phyloP scores from a whole-genome alignment of 2,888 invertebrate species.

The Ennomos erosarius region DNA sequence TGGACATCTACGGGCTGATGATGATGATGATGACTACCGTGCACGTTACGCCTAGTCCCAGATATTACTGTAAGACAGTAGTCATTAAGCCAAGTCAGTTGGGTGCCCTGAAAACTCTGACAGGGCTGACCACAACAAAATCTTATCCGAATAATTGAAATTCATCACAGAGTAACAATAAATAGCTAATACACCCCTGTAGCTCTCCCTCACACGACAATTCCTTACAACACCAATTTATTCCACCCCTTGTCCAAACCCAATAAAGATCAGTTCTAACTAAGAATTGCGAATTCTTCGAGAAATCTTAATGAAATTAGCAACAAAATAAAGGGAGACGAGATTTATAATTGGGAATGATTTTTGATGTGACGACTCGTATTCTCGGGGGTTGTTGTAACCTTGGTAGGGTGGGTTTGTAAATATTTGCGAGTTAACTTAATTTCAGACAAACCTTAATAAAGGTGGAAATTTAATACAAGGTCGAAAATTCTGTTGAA shows the following conservation, averaged over 20 bases:
- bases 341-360: slow-evolving; percentile 41
- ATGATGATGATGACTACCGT: too few species aligned
- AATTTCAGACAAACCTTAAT: slow-evolving; percentile 13
- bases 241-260: slow-evolving; percentile 43
- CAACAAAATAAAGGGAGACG: slow-evolving; percentile 41
- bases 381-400: slow-evolving; percentile 37
- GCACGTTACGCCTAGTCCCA: too few species aligned
- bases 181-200: slow-evolving; percentile 16
- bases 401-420: slow-evolving; percentile 34
- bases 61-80: too few species aligned
- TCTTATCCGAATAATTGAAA: too few species aligned
- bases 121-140: too few species aligned
- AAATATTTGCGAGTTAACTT: slow-evolving; percentile 23
- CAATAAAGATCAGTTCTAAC: slow-evolving; percentile 50
- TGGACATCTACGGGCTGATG: too few species aligned
- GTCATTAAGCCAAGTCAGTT: too few species aligned
- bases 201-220: slow-evolving; percentile 8
- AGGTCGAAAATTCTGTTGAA: not conserved
- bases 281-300: slow-evolving; percentile 22
- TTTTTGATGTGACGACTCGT: slow-evolving; percentile 36
- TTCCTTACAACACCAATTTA: slow-evolving; percentile 43
- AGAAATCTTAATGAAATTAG: slow-evolving; percentile 45
- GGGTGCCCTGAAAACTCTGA: too few species aligned
- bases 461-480: slow-evolving; percentile 1
- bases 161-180: too few species aligned